These are phyloP conservation scores for Brenthis daphne DNA, from an alignment of 2,888 invertebrate species.

Conservation along the genomic window DNA sequence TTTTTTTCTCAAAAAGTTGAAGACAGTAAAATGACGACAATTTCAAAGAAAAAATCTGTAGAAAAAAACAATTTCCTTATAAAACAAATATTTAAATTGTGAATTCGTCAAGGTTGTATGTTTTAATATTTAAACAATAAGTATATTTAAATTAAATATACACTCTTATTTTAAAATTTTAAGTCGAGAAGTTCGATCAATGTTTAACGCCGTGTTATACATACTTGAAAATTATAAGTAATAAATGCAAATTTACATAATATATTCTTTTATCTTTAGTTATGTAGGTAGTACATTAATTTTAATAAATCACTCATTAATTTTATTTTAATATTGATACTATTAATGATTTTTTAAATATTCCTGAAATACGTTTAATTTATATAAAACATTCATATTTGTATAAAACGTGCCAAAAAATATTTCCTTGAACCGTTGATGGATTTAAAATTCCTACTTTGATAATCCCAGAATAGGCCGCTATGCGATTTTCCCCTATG, in stretches of 20 bases:
- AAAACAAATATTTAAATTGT: conserved; percentile 8
- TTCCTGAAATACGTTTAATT: not conserved
- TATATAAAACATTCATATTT: not conserved
- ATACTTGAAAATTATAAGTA: too few relatives aligned
- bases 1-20: conserved; percentile 9
- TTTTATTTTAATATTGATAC: not conserved
- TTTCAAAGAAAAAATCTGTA: conserved; percentile 22
- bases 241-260: too few relatives aligned
- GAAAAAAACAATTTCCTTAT: conserved; percentile 26
- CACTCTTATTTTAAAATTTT: not conserved
- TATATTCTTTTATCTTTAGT: too few relatives aligned
- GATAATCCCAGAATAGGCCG: conserved; percentile 47
- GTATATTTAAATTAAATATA: not conserved
- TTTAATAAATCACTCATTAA: too few relatives aligned
- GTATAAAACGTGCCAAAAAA: conserved; percentile 6
- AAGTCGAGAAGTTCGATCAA: not conserved
- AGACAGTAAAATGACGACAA: conserved; percentile 12
- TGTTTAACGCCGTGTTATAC: too few relatives aligned
- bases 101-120: conserved; percentile 11
- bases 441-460: conserved; percentile 45
- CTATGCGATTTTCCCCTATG: conserved; percentile 35
- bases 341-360: not conserved
- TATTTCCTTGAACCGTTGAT: conserved; percentile 39
- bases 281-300: too few relatives aligned
- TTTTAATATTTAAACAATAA: conserved; percentile 1